Base-by-base conservation (phyloP, 1,140 invertebrate species). In the Apis cerana region DNA sequence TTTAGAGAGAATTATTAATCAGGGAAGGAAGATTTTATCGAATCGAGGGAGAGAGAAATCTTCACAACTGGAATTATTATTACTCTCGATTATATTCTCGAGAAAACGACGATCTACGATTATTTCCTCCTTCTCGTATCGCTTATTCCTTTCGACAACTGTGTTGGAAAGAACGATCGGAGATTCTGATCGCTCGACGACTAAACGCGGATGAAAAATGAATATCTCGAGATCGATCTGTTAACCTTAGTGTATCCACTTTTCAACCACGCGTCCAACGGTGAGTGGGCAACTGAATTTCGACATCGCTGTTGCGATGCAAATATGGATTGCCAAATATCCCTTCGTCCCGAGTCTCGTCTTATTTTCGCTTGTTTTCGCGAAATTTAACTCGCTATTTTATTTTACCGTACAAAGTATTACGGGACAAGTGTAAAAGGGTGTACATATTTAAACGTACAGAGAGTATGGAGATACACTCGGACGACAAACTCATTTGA, bases 161-260 rank as follows among this genome's bases (percentile, higher is more conserved):
- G 33, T 11, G 23, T 52, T 43, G 23, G 48, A 12, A 62, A 50
- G 64, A 56, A 64, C 79, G 70, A 77, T 69, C 65, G 64, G 5
- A n/a, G 68, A 62, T 72, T 43, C 43, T 71, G 33, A 76, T 83
- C 81, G 50, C 43, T 80, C 72, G 52, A 71, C 74, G 62, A 68
- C 70, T 83, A 59, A 83, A 72, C 79, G 80, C 61, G 59, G 48
- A 87, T 76, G 86, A 82, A 75, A 84, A 84, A 87, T 87, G 74
- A 48, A 80, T n/a, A 27, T 33, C 33, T 48, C 19, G 27, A 68
- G 50, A 21, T 54, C 65, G 74, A 69, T 61, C 52, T n/a, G 62
- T 74, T 81, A 48, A 33, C 72, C 75, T 81, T 65, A 81, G 68
- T 23, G 33, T 52, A 72, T 62, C 17, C 48, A 52, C 58, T 68